Percentiles rank a stretch among this genome's conserved stretches.
phyloP scores from a whole-genome alignment of 2,113 vertebrate species.

The Misgurnus anguillicaudatus region DNA sequence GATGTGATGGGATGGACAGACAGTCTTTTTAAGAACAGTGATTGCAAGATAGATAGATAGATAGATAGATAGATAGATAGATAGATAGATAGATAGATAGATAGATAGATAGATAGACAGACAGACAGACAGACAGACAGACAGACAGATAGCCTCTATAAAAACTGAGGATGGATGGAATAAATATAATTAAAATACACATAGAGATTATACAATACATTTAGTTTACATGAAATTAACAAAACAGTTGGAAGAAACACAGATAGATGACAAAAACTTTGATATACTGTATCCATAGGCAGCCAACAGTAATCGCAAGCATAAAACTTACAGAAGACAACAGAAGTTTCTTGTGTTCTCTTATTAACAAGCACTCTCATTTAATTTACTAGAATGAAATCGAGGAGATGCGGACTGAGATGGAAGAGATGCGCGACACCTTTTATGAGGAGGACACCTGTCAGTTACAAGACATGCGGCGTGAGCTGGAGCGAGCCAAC shows the following conservation, averaged over 20 bases:
- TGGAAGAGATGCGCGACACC: conserved; percentile 98
- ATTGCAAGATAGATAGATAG: background rate
- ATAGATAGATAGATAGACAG: background rate
- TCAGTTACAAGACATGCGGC: conserved; percentile 96
- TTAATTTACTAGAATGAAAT: conserved; percentile 81
- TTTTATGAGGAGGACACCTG: conserved; percentile 98
- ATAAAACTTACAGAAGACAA: no score
- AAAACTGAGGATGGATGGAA: no score
- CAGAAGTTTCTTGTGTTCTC: background rate
- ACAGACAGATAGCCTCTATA: background rate
- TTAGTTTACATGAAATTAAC: no score
- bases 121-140: background rate
- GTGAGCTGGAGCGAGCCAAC: conserved; percentile 94
- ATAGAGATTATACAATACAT: no score
- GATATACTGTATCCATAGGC: no score
- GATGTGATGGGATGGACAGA: no score
- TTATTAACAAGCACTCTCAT: background rate
- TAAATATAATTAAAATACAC: no score
- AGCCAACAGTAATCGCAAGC: no score
- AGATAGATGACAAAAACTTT: no score
- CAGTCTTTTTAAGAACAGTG: no score
- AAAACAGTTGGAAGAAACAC: no score
- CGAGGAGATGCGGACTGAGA: conserved; percentile 94
- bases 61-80: background rate
- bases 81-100: background rate